These are phyloP conservation scores for roundworm (Caenorhabditis elegans) DNA, from an alignment of 1,140 invertebrate genomes.

Conservation along the genomic window DNA sequence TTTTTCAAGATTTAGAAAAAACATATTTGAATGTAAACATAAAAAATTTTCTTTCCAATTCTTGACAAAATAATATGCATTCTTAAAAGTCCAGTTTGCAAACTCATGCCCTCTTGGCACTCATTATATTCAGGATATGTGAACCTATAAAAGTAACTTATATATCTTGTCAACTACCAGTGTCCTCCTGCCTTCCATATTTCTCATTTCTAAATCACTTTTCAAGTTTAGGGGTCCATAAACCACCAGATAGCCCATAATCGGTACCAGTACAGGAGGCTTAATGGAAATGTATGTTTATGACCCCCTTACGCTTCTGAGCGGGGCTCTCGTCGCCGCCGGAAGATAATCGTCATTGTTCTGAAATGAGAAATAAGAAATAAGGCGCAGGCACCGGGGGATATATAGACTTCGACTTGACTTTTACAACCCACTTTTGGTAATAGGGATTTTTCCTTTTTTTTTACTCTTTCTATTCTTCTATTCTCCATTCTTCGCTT, in stretches of 20 bases:
- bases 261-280: not conserved
- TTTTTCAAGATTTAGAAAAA: no score
- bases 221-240: not conserved
- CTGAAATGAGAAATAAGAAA: not conserved
- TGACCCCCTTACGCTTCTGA: not conserved
- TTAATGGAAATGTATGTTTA: slow-evolving; percentile 7
- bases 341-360: slow-evolving; percentile 30
- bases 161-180: not conserved
- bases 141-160: slow-evolving; percentile 6
- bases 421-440: slow-evolving; percentile 28
- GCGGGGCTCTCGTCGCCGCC: no score
- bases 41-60: no score
- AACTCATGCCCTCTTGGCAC: no score
- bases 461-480: not conserved
- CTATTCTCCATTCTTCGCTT: no score
- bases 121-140: not conserved
- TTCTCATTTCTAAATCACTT: not conserved
- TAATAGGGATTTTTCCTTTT: slow-evolving; percentile 3
- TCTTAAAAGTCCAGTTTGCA: no score
- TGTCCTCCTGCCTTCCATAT: no score
- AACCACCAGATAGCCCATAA: not conserved
- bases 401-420: not conserved
- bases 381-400: not conserved
- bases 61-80: no score
- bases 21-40: no score